phyloP scores from a whole-genome alignment of 2,888 invertebrate species.

The Heliothis peltigera region DNA sequence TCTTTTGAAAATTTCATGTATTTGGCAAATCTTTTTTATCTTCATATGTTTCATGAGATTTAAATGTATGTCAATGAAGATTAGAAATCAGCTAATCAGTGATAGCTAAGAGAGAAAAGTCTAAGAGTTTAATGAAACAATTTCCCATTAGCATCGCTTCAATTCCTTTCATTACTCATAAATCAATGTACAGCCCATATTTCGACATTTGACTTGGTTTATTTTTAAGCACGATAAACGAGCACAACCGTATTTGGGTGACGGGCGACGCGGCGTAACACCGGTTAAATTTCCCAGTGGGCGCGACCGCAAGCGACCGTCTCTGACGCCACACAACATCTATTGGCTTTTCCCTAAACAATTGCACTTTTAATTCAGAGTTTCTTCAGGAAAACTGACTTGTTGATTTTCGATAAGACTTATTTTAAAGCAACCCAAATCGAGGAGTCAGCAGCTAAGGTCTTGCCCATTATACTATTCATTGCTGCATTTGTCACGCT shows the following conservation, averaged over 20 bases:
- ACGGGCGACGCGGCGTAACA: slow-evolving; percentile 58
- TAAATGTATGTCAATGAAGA: no score
- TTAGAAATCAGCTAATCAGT: no score
- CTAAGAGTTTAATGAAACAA: no score
- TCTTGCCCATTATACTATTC: no score
- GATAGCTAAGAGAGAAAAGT: no score
- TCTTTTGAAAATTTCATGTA: no score
- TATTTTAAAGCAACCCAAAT: no score
- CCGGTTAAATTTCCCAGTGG: slow-evolving; percentile 73
- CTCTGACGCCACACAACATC: slow-evolving; percentile 58
- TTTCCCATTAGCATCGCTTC: no score
- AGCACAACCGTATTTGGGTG: slow-evolving; percentile 53
- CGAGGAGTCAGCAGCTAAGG: no score
- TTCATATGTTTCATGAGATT: no score
- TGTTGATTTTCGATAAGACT: not conserved
- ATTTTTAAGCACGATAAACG: slow-evolving; percentile 62
- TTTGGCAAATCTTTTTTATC: no score
- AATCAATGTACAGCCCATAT: slow-evolving; percentile 42
- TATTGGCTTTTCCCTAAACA: slow-evolving; percentile 59
- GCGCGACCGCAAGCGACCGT: slow-evolving; percentile 48
- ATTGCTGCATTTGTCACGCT: no score
- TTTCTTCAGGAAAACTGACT: slow-evolving; percentile 6
- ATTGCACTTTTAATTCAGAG: slow-evolving; percentile 23
- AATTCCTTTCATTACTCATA: not conserved
- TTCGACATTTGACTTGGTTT: slow-evolving; percentile 49